These are phyloP conservation scores for Orchesella flavescens DNA, from an alignment of 2,888 invertebrate species.

Conservation along the genomic window DNA sequence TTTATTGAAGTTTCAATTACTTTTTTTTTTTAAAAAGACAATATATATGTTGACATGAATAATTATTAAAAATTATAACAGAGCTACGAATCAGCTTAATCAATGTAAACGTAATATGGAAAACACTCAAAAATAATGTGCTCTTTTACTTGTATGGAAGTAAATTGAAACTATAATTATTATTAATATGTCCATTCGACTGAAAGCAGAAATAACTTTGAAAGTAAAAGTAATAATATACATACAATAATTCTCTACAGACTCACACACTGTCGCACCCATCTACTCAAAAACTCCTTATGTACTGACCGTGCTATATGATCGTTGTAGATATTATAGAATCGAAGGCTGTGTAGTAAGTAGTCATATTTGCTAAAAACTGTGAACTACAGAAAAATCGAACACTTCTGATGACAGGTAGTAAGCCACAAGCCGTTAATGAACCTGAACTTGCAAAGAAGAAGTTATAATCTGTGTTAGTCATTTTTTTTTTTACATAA, in stretches of 20 bases:
- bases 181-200: background rate
- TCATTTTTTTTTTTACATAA: constrained; percentile 32
- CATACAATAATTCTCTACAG: too few relatives aligned
- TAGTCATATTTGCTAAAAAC: too few relatives aligned
- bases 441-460: constrained; percentile 23
- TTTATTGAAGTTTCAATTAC: too few relatives aligned
- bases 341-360: too few relatives aligned
- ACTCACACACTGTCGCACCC: too few relatives aligned
- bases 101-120: background rate
- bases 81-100: too few relatives aligned
- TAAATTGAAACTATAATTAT: background rate
- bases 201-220: background rate
- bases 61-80: too few relatives aligned
- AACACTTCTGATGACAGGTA: constrained; percentile 50
- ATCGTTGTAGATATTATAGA: background rate
- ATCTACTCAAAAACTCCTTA: background rate
- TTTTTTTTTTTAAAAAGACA: too few relatives aligned
- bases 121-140: constrained; percentile 23
- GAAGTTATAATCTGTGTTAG: constrained; percentile 26
- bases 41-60: background rate
- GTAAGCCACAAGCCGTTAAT: constrained; percentile 39
- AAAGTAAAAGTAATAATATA: too few relatives aligned
- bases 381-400: constrained; percentile 39
- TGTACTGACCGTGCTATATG: constrained; percentile 12
- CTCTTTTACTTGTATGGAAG: background rate